Conservation (phyloP, 2,888 invertebrate genomes). For the Apamea anceps region DNA sequence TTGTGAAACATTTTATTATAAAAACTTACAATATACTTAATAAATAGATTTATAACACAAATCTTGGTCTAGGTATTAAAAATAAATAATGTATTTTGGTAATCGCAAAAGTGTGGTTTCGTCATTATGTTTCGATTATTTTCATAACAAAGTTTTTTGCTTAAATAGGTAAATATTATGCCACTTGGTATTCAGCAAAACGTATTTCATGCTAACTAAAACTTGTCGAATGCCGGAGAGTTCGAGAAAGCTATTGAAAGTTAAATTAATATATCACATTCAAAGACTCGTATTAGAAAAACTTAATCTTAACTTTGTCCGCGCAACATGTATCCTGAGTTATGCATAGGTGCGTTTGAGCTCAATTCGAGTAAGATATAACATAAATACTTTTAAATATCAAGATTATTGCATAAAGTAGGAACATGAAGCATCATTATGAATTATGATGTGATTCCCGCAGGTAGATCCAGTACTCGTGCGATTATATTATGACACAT, state of each 20-base stretch:
- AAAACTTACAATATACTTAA: constrained; percentile 26
- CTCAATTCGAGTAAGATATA: background rate
- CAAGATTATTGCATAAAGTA: background rate
- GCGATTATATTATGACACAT: background rate
- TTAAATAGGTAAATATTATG: background rate
- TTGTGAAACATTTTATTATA: constrained; percentile 13
- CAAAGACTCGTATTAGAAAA: constrained; percentile 19
- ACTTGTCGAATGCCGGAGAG: constrained; percentile 7
- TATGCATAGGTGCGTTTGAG: background rate
- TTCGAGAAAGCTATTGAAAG: constrained; percentile 25
- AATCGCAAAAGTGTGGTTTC: background rate
- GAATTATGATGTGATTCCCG: background rate
- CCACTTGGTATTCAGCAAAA: constrained; percentile 24
- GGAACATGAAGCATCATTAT: background rate
- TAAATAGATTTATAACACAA: constrained; percentile 33
- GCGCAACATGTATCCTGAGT: background rate
- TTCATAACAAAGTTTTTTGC: constrained; percentile 5
- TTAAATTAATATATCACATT: constrained; percentile 43
- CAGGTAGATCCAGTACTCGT: background rate
- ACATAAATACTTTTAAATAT: background rate
- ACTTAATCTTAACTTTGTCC: constrained; percentile 21
- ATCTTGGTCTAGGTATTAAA: constrained; percentile 26
- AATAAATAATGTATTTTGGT: background rate
- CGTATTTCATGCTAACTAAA: constrained; percentile 33
- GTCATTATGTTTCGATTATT: too few species aligned